Evolutionary conservation across 2,888 invertebrate genomes (phyloP), one percentile per base, ranked within the genome.

Genomic region (Copidosoma aretas): DNA sequence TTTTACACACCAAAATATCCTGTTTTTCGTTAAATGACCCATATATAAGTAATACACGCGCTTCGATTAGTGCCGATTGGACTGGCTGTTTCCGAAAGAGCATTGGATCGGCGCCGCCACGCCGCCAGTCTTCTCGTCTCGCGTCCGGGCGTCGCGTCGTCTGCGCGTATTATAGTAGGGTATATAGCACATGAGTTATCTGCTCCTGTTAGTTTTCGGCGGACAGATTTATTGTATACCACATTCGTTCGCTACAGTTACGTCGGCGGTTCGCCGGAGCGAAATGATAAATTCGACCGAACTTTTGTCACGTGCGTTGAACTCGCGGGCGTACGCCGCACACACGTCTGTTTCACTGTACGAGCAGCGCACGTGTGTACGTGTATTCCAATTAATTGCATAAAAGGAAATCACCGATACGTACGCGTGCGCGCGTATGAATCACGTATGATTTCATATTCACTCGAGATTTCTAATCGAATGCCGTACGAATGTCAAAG

Each of bases 51-150:
- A n/a, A n/a, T n/a, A 15, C 43, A 15, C 43, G 52, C 21, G 61
- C 52, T 52, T 61, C 52, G 52, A 61, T 61, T 61, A 61, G 22
- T 22, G 22, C 39, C 22, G 52, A 61, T 61, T 41, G 41, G 39
- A 52, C 52, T 39, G 61, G 52, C 32, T 22, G 22, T 61, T 61
- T 61, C 61, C 61, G 61, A 61, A 61, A 61, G 39, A 39, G 32
- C 39, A 53, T 22, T 53, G 52, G 17, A 61, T 41, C 39, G 14
- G 52, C 60, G 17, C 39, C 51, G 1, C n/a, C 39, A 39, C 21
- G n/a, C 57, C 24, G 4, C 10, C 25, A n/a, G 53, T 22, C 15
- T 22, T 1, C 32, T 32, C 8, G 32, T 5, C 32, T 3, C 32
- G 32, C 32, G 8, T n/a, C 32, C 32, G 32, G 8, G 32, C 32